Percentiles rank a stretch among this genome's conserved stretches.
These are phyloP conservation scores for Thalassophryne amazonica DNA, from an alignment of 2,797 vertebrate species.

Conservation along the genomic window DNA sequence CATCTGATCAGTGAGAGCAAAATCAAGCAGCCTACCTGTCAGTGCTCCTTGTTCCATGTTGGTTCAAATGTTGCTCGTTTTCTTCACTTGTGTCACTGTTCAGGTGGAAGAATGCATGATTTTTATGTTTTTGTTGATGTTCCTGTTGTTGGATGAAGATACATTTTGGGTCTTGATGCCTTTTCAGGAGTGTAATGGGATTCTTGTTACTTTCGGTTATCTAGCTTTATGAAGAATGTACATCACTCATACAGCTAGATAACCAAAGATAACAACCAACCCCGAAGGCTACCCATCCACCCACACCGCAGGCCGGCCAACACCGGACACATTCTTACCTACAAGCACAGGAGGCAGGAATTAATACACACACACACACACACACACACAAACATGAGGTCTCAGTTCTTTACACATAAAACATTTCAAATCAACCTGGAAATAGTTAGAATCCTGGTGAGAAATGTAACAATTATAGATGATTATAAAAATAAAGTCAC, in stretches of 20 bases:
- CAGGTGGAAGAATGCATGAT: constrained; percentile 11
- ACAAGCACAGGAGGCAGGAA: constrained; percentile 47
- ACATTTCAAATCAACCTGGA: not conserved
- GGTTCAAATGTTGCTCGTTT: constrained; percentile 21
- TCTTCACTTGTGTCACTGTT: not conserved
- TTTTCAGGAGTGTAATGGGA: constrained; percentile 87
- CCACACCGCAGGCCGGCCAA: constrained; percentile 36
- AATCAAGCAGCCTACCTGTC: constrained; percentile 42
- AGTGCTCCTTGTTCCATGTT: constrained; percentile 4
- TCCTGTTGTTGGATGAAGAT: not conserved
- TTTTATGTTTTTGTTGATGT: constrained; percentile 2
- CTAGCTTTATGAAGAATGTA: constrained; percentile 92
- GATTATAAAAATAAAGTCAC: not conserved
- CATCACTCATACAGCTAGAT: constrained; percentile 97
- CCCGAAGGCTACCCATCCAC: constrained; percentile 78
- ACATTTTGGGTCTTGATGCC: constrained; percentile 69
- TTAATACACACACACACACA: constrained; percentile 41
- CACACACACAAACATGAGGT: not conserved
- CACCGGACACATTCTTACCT: constrained; percentile 60
- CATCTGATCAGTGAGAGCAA: not conserved
- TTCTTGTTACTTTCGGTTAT: constrained; percentile 95
- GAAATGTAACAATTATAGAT: not conserved
- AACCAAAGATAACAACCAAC: constrained; percentile 95
- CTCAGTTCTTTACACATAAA: not conserved
- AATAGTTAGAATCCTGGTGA: not conserved